Base-by-base conservation (phyloP, 2,888 invertebrate genomes). In the Ametastegia equiseti region DNA sequence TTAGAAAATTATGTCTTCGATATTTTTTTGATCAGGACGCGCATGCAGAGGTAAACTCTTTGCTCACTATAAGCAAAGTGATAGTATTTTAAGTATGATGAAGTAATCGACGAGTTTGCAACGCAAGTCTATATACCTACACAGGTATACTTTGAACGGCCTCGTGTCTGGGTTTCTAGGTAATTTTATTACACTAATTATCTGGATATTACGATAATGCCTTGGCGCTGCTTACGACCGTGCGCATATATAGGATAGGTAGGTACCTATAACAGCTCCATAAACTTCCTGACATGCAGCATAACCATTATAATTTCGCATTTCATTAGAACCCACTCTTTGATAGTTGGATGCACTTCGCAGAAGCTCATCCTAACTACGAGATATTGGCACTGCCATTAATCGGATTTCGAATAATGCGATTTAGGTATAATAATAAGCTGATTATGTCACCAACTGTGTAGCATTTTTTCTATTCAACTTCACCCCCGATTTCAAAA, bases 261-360 rank as follows among this genome's bases (percentile, higher is more conserved):
- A n/a, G n/a, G n/a, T n/a, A n/a, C n/a, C n/a, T n/a, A n/a, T 67
- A 39, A 67, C 65, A 36, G 65, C 39, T 23, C 39, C 19, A 67
- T 67, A 39, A 67, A 67, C 39, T 67, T 67, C 39, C 65, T 67
- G 5, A 19, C 65, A 11, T 23, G 39, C 19, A 67, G 65, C n/a
- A n/a, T n/a, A n/a, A n/a, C 36, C 39, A n/a, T 39, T 67, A 67
- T 67, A 67, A 39, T 67, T 67, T 19, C 39, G 7, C 36, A 19
- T n/a, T 67, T 67, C 65, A 67, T 67, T 67, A 67, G 36, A 36
- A n/a, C 19, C 19, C 19, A 67, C 65, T 67, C 36, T 67, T 67
- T 67, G 23, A 67, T 67, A 39, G 65, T 19, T 39, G 65, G 13
- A 7, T 67, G 65, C 65, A 67, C 65, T 67, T 39, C 13, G 39